Base-by-base conservation (phyloP, 1,140 invertebrate species). In the Ganaspis sp. region DNA sequence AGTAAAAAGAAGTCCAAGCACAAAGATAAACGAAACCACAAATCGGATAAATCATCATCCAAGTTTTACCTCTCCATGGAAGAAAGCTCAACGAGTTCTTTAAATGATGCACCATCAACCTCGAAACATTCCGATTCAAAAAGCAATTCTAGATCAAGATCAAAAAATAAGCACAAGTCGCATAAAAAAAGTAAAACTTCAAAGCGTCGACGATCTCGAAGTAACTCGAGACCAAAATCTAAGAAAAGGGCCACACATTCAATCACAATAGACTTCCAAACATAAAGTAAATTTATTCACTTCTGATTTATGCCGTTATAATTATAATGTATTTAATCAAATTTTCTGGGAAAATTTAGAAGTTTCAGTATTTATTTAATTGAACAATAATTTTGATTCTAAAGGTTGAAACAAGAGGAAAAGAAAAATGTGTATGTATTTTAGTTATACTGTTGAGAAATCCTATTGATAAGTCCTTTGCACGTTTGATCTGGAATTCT, bases 61-160 rank as follows among this genome's bases (percentile, higher is more conserved):
- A 49, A 49, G 17, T 49, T 17, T 5, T 49, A 49, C 17, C 15
- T 0, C 8, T n/a, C 45, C 1, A 17, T 0, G n/a, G 45, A 49
- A 49, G n/a, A n/a, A 2, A 49, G 17, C 17, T 49, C 54, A 58
- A 26, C 21, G 23, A 58, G 58, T 64, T 64, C 23, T 29, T 64
- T 26, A 29, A 78, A 75, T 75, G 40, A 81, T 9, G 49, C 73
- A 21, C 77, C 75, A 74, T 77, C 79, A 6, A 64, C 54, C 64
- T 69, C 69, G 1, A 86, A 85, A 86, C 83, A 85, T 87, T 87
- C 86, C 81, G 75, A 75, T 70, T 81, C 69, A 8, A 78, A 81
- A 34, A 81, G 69, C 37, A 23, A 53, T 80, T 82, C 73, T 12
- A 79, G 77, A 23, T 64, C 69, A n/a, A 78, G 26, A 12, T 49